phyloP scores from a whole-genome alignment of 1,140 invertebrate species.

The Yoshiicerus persimilis region DNA sequence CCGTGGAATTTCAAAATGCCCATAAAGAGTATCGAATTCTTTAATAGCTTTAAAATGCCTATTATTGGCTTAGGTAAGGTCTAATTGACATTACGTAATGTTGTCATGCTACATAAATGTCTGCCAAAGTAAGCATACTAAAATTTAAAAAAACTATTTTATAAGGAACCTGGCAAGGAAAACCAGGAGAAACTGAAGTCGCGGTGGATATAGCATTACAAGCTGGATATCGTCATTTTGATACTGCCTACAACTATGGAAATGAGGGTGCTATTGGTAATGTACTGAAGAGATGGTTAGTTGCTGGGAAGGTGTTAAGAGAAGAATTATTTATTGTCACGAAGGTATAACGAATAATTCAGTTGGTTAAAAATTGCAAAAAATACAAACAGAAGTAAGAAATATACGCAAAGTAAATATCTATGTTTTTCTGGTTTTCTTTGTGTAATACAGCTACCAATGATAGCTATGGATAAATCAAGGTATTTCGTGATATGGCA shows the following conservation, averaged over 20 bases:
- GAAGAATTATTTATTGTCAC: constrained; percentile 66
- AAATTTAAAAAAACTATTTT: neutral
- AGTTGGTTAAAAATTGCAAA: neutral
- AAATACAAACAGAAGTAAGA: neutral
- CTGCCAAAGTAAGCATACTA: constrained; percentile 53
- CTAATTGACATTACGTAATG: neutral
- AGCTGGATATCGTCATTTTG: constrained; percentile 73
- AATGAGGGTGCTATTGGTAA: constrained; percentile 79
- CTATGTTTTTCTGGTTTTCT: neutral
- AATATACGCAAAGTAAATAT: neutral
- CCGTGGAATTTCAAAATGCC: neutral
- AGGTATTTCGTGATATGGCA: neutral
- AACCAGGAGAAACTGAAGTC: constrained; percentile 70
- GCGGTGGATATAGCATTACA: constrained; percentile 67
- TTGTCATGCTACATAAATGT: constrained; percentile 58
- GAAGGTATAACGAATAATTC: constrained; percentile 48
- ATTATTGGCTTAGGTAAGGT: constrained; percentile 38
- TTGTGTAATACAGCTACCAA: neutral
- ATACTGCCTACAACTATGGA: constrained; percentile 78
- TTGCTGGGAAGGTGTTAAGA: constrained; percentile 66
- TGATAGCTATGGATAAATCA: neutral
- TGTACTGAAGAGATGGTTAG: constrained; percentile 72
- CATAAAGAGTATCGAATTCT: constrained; percentile 36
- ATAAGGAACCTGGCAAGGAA: constrained; percentile 61
- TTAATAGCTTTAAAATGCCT: constrained; percentile 47